phyloP scores from a whole-genome alignment of 2,113 vertebrate species.

The Collichthys lucidus region DNA sequence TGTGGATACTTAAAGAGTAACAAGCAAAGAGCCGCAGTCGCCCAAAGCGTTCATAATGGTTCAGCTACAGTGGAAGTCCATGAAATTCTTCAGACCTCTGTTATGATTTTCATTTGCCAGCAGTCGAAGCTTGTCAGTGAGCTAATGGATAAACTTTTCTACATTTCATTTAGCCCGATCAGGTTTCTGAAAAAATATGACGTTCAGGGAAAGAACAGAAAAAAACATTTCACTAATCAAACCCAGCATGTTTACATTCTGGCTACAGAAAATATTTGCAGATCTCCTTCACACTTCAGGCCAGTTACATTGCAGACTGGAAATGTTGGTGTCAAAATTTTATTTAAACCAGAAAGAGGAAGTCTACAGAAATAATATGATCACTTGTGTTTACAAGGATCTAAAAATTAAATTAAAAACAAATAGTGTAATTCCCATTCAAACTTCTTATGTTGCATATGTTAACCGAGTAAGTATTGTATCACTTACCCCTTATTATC shows the following conservation, averaged over 20 bases:
- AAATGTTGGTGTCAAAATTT: not conserved
- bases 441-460: not conserved
- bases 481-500: too few relatives aligned
- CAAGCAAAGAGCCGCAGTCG: not conserved
- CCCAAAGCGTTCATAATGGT: constrained; percentile 10
- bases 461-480: not conserved
- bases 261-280: not conserved
- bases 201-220: not conserved
- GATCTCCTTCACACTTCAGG: not conserved
- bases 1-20: not conserved
- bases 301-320: not conserved
- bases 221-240: not conserved
- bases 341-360: not conserved
- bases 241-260: too few relatives aligned
- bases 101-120: constrained; percentile 30
- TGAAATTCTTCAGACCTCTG: constrained; percentile 48
- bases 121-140: constrained; percentile 6
- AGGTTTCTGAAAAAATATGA: too few relatives aligned
- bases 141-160: not conserved
- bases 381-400: too few relatives aligned
- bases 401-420: not conserved
- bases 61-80: constrained; percentile 32
- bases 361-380: not conserved
- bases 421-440: not conserved
- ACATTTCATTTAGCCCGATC: not conserved